Conservation (phyloP, 2,113 vertebrate species). For the Cyanoramphus novaezelandiae region DNA sequence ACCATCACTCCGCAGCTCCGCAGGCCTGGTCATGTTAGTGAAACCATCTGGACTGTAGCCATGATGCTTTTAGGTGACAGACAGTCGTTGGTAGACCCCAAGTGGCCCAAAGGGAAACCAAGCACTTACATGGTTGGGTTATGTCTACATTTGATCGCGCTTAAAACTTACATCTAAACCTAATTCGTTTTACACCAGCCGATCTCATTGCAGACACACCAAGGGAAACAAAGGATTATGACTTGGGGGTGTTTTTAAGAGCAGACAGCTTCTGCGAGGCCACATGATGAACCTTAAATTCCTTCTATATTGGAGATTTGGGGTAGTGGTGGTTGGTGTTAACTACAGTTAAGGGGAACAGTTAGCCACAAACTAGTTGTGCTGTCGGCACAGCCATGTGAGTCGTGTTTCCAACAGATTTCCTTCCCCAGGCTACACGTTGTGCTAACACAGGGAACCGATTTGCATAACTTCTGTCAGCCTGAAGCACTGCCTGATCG, state of each 20-base stretch:
- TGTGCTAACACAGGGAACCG: neutral
- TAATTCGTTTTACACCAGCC: neutral
- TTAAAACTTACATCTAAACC: neutral
- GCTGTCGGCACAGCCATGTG: neutral
- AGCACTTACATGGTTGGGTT: too few species aligned
- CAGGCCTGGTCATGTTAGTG: accelerated
- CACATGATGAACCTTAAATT: neutral
- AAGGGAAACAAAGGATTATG: accelerated
- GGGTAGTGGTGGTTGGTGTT: accelerated
- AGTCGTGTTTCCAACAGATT: neutral
- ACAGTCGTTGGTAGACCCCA: accelerated
- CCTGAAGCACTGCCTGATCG: neutral
- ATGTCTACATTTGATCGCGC: accelerated
- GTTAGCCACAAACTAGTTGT: neutral
- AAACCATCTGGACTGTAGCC: accelerated
- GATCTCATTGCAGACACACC: accelerated
- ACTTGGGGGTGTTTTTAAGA: neutral
- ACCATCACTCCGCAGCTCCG: neutral
- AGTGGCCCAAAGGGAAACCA: neutral
- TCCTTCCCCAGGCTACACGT: neutral
- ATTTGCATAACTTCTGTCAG: neutral
- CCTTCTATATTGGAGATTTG: neutral
- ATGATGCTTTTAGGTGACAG: neutral
- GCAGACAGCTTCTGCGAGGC: neutral
- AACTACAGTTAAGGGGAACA: neutral